Evolutionary conservation across 2,797 vertebrate species (phyloP).

Genomic region (Mus spretus): DNA sequence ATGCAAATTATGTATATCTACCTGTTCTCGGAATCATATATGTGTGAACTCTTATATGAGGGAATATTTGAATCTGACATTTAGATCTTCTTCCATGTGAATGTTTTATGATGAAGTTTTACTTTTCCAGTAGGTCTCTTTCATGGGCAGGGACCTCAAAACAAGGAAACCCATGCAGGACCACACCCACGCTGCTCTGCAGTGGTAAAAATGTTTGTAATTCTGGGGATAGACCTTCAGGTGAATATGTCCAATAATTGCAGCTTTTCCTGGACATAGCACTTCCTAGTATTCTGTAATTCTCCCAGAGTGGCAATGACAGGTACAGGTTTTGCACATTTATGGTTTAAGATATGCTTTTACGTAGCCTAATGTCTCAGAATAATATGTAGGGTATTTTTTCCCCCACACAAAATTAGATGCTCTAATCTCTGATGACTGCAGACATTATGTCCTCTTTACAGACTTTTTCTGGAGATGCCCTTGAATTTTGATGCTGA

Average conservation of each 20-base stretch:
- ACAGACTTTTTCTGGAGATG: background rate
- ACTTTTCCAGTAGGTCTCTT: slow-evolving; percentile 9
- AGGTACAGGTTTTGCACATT: slow-evolving; percentile 32
- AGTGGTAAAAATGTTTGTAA: slow-evolving; percentile 66
- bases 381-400: background rate
- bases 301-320: slow-evolving; percentile 44
- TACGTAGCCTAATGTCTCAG: slow-evolving; percentile 46
- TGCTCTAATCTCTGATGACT: background rate
- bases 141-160: background rate
- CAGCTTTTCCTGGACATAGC: slow-evolving; percentile 59
- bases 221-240: slow-evolving; percentile 36
- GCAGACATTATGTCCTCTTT: background rate
- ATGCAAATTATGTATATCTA: background rate
- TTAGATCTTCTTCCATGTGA: background rate
- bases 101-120: slow-evolving; percentile 39
- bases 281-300: slow-evolving; percentile 60
- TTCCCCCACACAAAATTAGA: background rate
- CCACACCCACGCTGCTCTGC: background rate
- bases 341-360: slow-evolving; percentile 52
- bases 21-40: background rate
- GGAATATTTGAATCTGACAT: slow-evolving; percentile 29
- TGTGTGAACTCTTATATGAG: background rate
- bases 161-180: slow-evolving; percentile 7
- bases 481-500: background rate
- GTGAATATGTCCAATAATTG: slow-evolving; percentile 67